A percentile compares a stretch with the other conserved stretches of the same genome.
Evolutionary conservation across 2,888 invertebrate species (phyloP).

Genomic region (Acleris literana): DNA sequence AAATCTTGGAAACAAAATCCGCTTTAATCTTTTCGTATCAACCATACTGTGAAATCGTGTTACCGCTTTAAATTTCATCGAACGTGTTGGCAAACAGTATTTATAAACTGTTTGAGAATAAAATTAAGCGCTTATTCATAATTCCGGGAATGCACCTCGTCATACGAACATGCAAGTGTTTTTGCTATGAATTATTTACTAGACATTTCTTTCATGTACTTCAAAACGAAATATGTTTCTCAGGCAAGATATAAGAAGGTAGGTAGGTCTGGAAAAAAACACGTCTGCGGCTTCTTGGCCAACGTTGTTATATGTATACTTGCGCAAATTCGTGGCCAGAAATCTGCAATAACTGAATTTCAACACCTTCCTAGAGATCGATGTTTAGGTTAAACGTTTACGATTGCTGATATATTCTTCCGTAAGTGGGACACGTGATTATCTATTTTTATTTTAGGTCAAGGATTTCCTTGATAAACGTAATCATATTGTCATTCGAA

Average conservation of each 20-base stretch:
- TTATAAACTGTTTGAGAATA: neutral
- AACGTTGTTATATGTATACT: neutral
- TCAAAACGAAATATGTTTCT: too few relatives aligned
- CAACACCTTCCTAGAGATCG: neutral
- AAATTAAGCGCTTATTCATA: constrained; percentile 14
- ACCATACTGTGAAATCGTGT: neutral
- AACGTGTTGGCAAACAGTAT: constrained; percentile 4
- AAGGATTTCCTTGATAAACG: constrained; percentile 48
- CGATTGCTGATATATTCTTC: constrained; percentile 26
- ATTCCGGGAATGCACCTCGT: constrained; percentile 19
- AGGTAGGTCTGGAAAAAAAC: too few relatives aligned
- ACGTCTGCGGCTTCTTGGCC: too few relatives aligned
- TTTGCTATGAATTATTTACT: constrained; percentile 12
- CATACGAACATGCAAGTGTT: constrained; percentile 20
- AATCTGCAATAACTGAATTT: neutral
- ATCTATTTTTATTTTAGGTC: constrained; percentile 53
- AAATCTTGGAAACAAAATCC: neutral
- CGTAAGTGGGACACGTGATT: constrained; percentile 48
- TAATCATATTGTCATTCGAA: constrained; percentile 34
- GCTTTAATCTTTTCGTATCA: neutral
- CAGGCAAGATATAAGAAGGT: too few relatives aligned
- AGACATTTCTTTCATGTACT: neutral
- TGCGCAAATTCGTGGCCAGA: neutral
- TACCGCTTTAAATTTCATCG: constrained; percentile 1
- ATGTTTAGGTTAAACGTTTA: constrained; percentile 6